Base-by-base conservation (phyloP, 2,888 invertebrate genomes). In the Dromius quadrimaculatus region DNA sequence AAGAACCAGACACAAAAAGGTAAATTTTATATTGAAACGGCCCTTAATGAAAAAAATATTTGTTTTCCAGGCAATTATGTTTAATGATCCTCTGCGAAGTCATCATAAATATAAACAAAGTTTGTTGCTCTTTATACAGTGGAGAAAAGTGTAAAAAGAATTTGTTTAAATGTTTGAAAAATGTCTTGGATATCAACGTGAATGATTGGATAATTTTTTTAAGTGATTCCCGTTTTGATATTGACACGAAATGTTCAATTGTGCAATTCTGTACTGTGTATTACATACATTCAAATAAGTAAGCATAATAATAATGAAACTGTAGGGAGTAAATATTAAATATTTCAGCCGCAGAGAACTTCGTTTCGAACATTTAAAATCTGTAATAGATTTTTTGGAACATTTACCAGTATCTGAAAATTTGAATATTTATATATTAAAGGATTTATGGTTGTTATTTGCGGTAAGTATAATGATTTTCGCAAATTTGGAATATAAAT, bases 401-500 rank as follows among this genome's bases (percentile, higher is more conserved):
- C 19, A 13, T 17, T 20, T 59, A 3, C 59, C 68, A 43, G 17
- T 8, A 6, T 32, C 28, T 19, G 32, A 41, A 13, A 11, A 28
- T 13, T 15, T 59, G 0, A 19, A 38, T 11, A 38, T 32, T 50
- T 38, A 59, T 59, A 59, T 32, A 19, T 20, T 68, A 28, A 59
- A 45, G 45, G 68, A 68, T 41, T 23, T 68, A 9, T 68, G 68
- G 68, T 28, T 68, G 11, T 22, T 68, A 34, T 59, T 59, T 43
- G 59, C 68, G 13, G 68, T 68, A 68, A 43, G 68, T 68, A 13
- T 41, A 43, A 11, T 62, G 23, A 23, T 38, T 22, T 36, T 11
- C 36, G 1, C 8, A n/a, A 36, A 36, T 36, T n/a, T n/a, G n/a
- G n/a, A n/a, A 20, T 22, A 50, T 22, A 22, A 34, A 9, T 17